Evolutionary conservation across 2,888 invertebrate species (phyloP).

Genomic region (Aromia moschata): DNA sequence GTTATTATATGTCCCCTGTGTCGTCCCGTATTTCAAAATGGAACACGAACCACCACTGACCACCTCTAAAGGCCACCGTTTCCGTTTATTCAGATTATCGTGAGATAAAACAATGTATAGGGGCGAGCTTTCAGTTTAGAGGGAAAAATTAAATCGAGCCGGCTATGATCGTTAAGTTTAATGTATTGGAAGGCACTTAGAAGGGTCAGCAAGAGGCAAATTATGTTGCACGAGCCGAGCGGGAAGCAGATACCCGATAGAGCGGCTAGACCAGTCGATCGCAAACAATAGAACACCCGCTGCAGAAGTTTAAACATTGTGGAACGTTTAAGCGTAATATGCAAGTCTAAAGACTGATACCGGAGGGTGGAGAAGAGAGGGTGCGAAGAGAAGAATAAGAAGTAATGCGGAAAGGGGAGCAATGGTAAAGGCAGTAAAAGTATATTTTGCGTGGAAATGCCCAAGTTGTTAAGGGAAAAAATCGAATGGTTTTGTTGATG

Average conservation of each 20-base stretch:
- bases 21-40: too few relatives aligned
- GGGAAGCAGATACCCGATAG: background rate
- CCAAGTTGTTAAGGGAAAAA: too few relatives aligned
- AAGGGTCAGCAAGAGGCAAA: constrained; percentile 12
- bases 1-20: too few relatives aligned
- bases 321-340: background rate
- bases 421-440: too few relatives aligned
- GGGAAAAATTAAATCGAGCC: background rate
- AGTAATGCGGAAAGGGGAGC: background rate
- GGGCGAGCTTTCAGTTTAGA: background rate
- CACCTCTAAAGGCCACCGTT: too few relatives aligned
- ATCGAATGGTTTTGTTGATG: too few relatives aligned
- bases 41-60: too few relatives aligned
- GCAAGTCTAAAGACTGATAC: background rate
- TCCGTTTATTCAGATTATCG: background rate
- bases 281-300: too few relatives aligned
- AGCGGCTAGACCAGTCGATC: too few relatives aligned
- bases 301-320: too few relatives aligned
- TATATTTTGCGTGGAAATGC: too few relatives aligned
- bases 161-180: constrained; percentile 5
- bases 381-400: too few relatives aligned
- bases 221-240: constrained; percentile 1
- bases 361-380: background rate
- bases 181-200: constrained; percentile 18
- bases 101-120: constrained; percentile 8